Percentiles rank a stretch among this genome's conserved stretches.
phyloP scores from a whole-genome alignment of 2,113 vertebrate species.

The Poeciliopsis prolifica region DNA sequence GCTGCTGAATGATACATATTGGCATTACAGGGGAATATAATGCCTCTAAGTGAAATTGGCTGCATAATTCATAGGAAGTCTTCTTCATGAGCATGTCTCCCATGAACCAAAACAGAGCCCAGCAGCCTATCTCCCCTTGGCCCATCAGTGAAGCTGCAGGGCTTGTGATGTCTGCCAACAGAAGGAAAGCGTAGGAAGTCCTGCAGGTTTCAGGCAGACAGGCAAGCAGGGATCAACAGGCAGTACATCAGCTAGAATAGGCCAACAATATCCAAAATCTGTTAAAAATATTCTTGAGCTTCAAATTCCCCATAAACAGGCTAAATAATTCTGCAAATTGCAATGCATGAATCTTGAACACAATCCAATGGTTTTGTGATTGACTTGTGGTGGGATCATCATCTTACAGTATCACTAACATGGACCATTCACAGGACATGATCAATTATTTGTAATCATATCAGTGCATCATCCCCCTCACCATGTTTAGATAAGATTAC shows the following conservation, averaged over 20 bases:
- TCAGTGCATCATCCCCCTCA: slow-evolving; percentile 64
- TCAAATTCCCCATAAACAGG: neutral
- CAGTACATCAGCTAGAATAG: slow-evolving; percentile 39
- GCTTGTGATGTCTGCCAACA: slow-evolving; percentile 50
- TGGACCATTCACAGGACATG: slow-evolving; percentile 69
- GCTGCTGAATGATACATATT: slow-evolving; percentile 28
- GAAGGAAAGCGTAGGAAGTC: slow-evolving; percentile 65
- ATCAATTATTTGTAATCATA: slow-evolving; percentile 72
- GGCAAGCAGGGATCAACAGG: slow-evolving; percentile 49
- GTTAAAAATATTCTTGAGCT: neutral
- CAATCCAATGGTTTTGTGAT: slow-evolving; percentile 33
- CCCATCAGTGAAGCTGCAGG: slow-evolving; percentile 46
- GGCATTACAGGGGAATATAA: slow-evolving; percentile 32
- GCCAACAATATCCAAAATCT: slow-evolving; percentile 20
- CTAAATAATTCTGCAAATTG: neutral
- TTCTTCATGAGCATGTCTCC: slow-evolving; percentile 38
- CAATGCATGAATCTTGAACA: slow-evolving; percentile 27
- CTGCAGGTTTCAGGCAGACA: slow-evolving; percentile 49
- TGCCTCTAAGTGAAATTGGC: slow-evolving; percentile 23
- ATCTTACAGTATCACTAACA: slow-evolving; percentile 54
- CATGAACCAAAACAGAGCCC: slow-evolving; percentile 22
- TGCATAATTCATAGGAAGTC: slow-evolving; percentile 34
- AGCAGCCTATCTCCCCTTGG: slow-evolving; percentile 36
- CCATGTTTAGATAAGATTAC: slow-evolving; percentile 64
- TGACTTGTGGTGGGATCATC: slow-evolving; percentile 51